Base-by-base conservation (phyloP, 2,113 vertebrate species). In the Oceanites oceanicus region DNA sequence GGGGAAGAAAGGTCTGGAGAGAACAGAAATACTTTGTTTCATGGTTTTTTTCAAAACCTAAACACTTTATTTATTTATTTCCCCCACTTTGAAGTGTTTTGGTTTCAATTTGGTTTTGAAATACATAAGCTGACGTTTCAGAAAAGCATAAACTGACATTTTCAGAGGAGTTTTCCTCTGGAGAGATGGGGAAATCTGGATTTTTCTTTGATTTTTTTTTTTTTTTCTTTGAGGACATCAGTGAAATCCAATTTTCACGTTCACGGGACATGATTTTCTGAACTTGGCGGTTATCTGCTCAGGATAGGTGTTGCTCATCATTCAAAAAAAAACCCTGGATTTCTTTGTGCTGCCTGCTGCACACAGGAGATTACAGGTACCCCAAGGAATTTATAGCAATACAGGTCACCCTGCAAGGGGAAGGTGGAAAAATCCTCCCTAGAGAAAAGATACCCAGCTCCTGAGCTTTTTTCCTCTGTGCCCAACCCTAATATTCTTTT, bases 81-180 rank as follows among this genome's bases (percentile, higher is more conserved):
- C 68, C 21, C 26, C 14, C 6, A 12, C 80, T 94, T 86, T 76
- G 86, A 71, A 92, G 70, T 6, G 0, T 76, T 56, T 36, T 36
- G 42, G 30, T 50, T 81, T 76, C 49, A 50, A n/a, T 81, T 55
- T 76, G n/a, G 13, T 22, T 94, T 82, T 61, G 90, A 95, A 92
- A 88, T 23, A 6, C 59, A 45, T 25, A 44, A 62, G 11, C 42
- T 8, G 42, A 71, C 1, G 1, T 44, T 77, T 86, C 70, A 55
- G 75, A n/a, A 53, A 66, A 81, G 52, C 58, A 53, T 55, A 38
- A 76, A 53, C 52, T 0, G 7, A 15, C 0, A 2, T 40, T 44
- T 74, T 58, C 0, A 9, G 83, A 50, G 63, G 75, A 76, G n/a
- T n/a, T 76, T 77, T 81, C 25, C 53, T 89, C 86, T 1, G 0